These are phyloP conservation scores for Callopanchax toddi DNA, from an alignment of 2,113 vertebrate genomes.

Conservation along the genomic window DNA sequence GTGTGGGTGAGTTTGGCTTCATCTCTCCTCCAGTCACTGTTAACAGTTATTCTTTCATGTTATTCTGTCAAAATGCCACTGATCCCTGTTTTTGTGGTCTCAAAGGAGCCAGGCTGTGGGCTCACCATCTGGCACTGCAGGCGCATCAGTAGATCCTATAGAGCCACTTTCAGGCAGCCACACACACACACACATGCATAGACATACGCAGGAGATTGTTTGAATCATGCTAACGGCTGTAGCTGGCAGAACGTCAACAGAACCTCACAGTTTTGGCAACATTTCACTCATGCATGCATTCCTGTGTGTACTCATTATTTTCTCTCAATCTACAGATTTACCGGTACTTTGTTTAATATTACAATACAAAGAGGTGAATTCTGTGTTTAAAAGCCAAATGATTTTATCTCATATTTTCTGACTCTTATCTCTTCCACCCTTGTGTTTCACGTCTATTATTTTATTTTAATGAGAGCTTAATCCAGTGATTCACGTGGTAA, in stretches of 20 bases:
- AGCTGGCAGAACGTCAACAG: slow-evolving; percentile 10
- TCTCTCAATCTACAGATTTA: not conserved
- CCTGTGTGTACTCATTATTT: not conserved
- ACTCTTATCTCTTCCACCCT: slow-evolving; percentile 7
- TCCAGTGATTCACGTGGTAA: slow-evolving; percentile 36
- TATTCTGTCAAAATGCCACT: slow-evolving; percentile 53
- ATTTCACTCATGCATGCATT: slow-evolving; percentile 17
- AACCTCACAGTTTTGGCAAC: slow-evolving; percentile 14
- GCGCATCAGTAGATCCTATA: slow-evolving; percentile 49
- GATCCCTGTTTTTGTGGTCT: slow-evolving; percentile 53
- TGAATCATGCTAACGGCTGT: slow-evolving; percentile 14
- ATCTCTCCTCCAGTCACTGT: slow-evolving; percentile 22
- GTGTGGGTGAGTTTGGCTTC: slow-evolving; percentile 18
- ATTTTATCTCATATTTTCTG: slow-evolving; percentile 8
- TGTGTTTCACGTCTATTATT: slow-evolving; percentile 10
- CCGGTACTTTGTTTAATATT: too few relatives aligned
- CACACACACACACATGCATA: slow-evolving; percentile 3
- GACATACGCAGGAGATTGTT: slow-evolving; percentile 18
- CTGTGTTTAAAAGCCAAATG: not conserved
- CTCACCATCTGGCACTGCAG: slow-evolving; percentile 66
- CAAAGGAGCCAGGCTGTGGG: slow-evolving; percentile 50
- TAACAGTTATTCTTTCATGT: slow-evolving; percentile 29
- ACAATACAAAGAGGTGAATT: not conserved
- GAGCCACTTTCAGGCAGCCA: slow-evolving; percentile 15
- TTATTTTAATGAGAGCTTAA: slow-evolving; percentile 17